Evolutionary conservation across 2,888 invertebrate genomes (phyloP), one percentile per base, ranked within the genome.

Genomic region (Drosophila cracens): DNA sequence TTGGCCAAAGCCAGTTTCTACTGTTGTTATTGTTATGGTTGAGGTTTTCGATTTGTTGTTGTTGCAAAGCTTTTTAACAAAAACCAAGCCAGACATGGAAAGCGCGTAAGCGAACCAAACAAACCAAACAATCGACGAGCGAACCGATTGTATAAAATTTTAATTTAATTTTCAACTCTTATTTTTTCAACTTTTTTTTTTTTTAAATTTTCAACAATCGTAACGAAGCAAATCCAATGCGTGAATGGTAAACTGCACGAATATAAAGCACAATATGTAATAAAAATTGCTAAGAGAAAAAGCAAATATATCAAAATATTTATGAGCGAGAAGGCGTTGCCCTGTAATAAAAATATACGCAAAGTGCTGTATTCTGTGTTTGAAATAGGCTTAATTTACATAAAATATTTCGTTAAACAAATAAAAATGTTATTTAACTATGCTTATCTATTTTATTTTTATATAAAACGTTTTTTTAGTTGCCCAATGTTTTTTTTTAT

Each of bases 1-100:
- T 87, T 78, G 88, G 85, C 86, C 72, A 85, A 80, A 85, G 70
- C 83, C 31, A 78, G 83, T 82, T 85, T 72, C 49, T 64, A 49
- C 46, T 51, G 36, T 43, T 57, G 74, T 38, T 57, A 31, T 29
- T 61, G 52, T 57, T 58, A 52, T 43, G 51, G 27, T 48, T 61
- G 27, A 52, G 38, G 53, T 57, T 53, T 40, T 46, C 13, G 51
- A 31, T n/a, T 51, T 58, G 36, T 46, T 40, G 56, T 27, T 57
- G 65, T 54, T 61, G 61, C 61, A 57, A 33, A 40, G 53, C 43
- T 49, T 43, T 51, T 43, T 46, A 62, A 57, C 58, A 79, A 67
- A 56, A 48, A 13, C 11, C 13, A 57, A 64, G 18, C 43, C 59
- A 58, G 58, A 67, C 69, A 74, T 75, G 76, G 81, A 88, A 85